Percentiles rank a stretch among this genome's conserved stretches.
These are phyloP conservation scores for Chrysolina americana DNA, from an alignment of 2,888 invertebrate genomes.

Conservation along the genomic window DNA sequence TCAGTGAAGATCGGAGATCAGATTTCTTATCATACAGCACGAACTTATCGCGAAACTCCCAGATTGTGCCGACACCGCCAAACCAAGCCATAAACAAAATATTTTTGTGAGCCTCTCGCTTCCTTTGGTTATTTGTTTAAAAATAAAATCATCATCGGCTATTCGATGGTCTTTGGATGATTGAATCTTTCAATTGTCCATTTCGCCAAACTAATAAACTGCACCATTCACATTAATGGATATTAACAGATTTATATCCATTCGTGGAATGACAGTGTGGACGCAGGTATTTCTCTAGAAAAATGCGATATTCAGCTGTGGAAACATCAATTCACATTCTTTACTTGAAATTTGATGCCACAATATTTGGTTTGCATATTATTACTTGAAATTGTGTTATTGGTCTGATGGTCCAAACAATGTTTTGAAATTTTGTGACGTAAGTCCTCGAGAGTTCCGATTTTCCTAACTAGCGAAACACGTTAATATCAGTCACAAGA, in stretches of 20 bases:
- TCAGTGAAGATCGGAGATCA: not conserved
- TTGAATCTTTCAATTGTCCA: not conserved
- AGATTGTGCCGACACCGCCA: slow-evolving; percentile 12
- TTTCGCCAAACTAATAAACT: not conserved
- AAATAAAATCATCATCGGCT: not conserved
- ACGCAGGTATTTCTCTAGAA: not conserved
- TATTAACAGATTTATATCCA: not conserved
- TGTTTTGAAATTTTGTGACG: not conserved
- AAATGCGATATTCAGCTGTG: not conserved
- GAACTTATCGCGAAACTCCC: slow-evolving; percentile 13
- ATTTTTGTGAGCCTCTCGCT: not conserved
- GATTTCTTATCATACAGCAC: not conserved
- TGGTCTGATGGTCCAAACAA: not conserved
- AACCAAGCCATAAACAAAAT: not conserved
- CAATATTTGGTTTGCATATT: slow-evolving; percentile 2
- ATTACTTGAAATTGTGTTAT: slow-evolving; percentile 5
- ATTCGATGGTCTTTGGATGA: not conserved
- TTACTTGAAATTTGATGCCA: not conserved
- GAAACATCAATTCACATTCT: not conserved
- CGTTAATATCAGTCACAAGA: not conserved
- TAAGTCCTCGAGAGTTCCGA: not conserved
- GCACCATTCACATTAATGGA: not conserved
- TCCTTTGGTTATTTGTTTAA: not conserved
- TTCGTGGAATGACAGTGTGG: not conserved
- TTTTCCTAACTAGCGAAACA: not conserved